phyloP scores from a whole-genome alignment of 2,113 vertebrate genomes.

The Petrocephalus microphthalmus region DNA sequence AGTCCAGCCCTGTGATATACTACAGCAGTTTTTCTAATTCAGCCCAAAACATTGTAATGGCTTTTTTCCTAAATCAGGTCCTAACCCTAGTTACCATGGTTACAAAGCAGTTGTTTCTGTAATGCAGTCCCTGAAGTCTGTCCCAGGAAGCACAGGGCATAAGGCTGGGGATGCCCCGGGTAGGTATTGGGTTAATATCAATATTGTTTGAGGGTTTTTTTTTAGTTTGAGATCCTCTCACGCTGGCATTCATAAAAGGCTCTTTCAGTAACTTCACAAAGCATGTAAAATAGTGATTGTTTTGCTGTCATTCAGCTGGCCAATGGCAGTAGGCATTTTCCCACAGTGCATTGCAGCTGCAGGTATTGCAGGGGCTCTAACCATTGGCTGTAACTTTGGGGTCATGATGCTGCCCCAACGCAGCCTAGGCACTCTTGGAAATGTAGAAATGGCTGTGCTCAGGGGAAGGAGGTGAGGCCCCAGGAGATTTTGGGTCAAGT shows the following conservation, averaged over 20 bases:
- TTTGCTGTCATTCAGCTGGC: not conserved
- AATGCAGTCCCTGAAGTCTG: too few relatives aligned
- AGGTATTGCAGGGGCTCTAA: not conserved
- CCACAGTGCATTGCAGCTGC: not conserved
- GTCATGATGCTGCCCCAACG: too few relatives aligned
- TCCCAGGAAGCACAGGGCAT: too few relatives aligned
- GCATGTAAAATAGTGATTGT: not conserved
- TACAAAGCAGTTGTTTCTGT: too few relatives aligned
- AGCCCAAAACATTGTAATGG: not conserved
- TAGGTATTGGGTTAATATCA: too few relatives aligned
- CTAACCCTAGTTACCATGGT: not conserved
- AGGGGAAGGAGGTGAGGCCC: not conserved
- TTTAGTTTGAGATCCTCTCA: not conserved
- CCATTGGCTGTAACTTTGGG: not conserved
- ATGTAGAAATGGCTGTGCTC: not conserved
- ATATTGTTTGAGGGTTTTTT: too few relatives aligned
- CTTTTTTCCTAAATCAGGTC: not conserved
- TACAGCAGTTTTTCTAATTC: too few relatives aligned
- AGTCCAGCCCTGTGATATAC: too few relatives aligned
- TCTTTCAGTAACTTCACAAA: not conserved
- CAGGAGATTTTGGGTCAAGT: not conserved
- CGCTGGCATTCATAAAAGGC: not conserved
- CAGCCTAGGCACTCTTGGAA: not conserved
- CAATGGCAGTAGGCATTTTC: not conserved
- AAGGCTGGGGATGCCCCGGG: too few relatives aligned